Base-by-base conservation (phyloP, 2,797 vertebrate genomes). In the Cuculus canorus region DNA sequence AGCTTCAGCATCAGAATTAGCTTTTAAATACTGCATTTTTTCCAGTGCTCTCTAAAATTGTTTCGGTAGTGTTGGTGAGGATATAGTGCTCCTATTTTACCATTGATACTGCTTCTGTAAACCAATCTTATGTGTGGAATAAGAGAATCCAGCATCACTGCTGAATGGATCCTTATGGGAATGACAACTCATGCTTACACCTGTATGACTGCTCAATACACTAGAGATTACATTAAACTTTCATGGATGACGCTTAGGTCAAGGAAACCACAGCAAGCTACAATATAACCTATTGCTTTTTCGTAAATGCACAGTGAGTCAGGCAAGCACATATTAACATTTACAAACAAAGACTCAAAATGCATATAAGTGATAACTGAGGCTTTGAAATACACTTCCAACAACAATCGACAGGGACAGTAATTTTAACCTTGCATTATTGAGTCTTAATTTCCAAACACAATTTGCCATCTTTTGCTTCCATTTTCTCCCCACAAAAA, bases 261-360 rank as follows among this genome's bases (percentile, higher is more conserved):
- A 85, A 86, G 94, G 85, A 73, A 92, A 82, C 70, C 1, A 3
- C 82, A 87, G 71, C 4, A 5, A 92, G 76, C 79, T 79, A 88
- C 86, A 94, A 53, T 21, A 82, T 41, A 63, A 95, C 89, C 86
- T 68, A 35, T 65, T 61, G 70, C 76, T 71, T 54, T 90, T 86
- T 87, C 9, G 3, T 41, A 86, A 66, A 87, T n/a, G 54, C 47
- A 84, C 2, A 2, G 81, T 27, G 22, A 90, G 60, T 47, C 77
- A 59, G 77, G 78, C 35, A 87, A 94, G 86, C 43, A 71, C 35
- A 53, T 24, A 32, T 82, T 87, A 95, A 47, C 82, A 81, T 86
- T 92, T 93, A 95, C 70, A 96, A 95, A 96, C 83, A 95, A 48
- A 73, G 25, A 64, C 56, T 90, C 80, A 92, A 91, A 96, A 91